Percentiles rank a stretch among this genome's conserved stretches.
These are phyloP conservation scores for Eristalis arbustorum DNA, from an alignment of 2,888 invertebrate genomes.

Conservation along the genomic window DNA sequence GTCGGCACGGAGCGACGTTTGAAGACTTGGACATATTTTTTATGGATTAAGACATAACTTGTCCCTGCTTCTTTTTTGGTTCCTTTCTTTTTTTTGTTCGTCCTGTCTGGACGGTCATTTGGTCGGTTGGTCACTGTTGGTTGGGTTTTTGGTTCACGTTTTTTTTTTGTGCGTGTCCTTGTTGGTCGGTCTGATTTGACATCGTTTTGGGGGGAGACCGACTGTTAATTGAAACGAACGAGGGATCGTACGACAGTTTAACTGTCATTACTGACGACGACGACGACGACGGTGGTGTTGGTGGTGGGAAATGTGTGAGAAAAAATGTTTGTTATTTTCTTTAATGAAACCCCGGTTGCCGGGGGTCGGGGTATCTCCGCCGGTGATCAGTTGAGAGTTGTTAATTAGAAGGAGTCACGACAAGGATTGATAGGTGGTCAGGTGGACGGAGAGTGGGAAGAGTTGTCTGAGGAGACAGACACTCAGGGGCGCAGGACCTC, in stretches of 20 bases:
- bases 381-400: neutral
- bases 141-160: conserved; percentile 8
- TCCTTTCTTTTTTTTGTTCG: neutral
- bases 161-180: neutral
- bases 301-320: neutral
- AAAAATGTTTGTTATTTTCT: neutral
- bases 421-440: neutral
- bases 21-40: neutral
- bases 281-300: no score
- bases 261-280: neutral
- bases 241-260: neutral
- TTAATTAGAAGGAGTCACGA: neutral
- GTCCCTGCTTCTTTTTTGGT: neutral
- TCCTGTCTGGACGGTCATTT: neutral
- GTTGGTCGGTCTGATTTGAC: conserved; percentile 14
- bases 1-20: neutral
- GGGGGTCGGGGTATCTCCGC: neutral
- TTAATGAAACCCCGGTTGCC: neutral
- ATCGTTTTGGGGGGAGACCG: neutral
- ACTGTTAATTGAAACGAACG: conserved; percentile 27
- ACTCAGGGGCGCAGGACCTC: no score
- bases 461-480: neutral
- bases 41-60: neutral
- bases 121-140: conserved; percentile 18
- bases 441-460: neutral